phyloP scores from a whole-genome alignment of 2,888 invertebrate species.

The Tricholauxania praeusta region DNA sequence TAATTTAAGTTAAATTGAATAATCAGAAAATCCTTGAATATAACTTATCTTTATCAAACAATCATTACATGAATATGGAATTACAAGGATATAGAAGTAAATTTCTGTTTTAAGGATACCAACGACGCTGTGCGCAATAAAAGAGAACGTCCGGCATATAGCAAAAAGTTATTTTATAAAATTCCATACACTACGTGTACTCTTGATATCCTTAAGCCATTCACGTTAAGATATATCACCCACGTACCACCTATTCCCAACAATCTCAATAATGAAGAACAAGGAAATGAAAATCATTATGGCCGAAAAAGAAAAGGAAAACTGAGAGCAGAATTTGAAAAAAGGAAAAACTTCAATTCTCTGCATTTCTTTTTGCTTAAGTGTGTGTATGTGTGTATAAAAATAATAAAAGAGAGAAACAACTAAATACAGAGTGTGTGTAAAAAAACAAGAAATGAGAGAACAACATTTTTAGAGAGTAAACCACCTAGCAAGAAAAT shows the following conservation, averaged over 20 bases:
- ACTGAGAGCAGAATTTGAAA: constrained; percentile 34
- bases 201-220: too few species aligned
- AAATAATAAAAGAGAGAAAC: constrained; percentile 4
- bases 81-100: constrained; percentile 31
- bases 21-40: not conserved
- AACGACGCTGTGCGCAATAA: too few species aligned
- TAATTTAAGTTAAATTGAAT: too few species aligned
- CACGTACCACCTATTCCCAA: too few species aligned
- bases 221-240: too few species aligned
- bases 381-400: constrained; percentile 15
- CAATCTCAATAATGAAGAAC: constrained; percentile 17
- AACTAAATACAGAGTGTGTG: constrained; percentile 10
- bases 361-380: constrained; percentile 23
- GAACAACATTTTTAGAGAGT: constrained; percentile 37
- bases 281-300: constrained; percentile 34
- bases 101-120: too few species aligned
- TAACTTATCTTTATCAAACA: constrained; percentile 32
- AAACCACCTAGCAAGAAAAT: constrained; percentile 13
- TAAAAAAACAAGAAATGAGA: not conserved
- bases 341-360: not conserved
- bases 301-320: constrained; percentile 29
- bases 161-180: too few species aligned
- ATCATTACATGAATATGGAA: constrained; percentile 33
- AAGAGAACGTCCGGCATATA: too few species aligned
- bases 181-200: too few species aligned